These are phyloP conservation scores for Lycia hirtaria DNA, from an alignment of 2,888 invertebrate species.

Conservation along the genomic window DNA sequence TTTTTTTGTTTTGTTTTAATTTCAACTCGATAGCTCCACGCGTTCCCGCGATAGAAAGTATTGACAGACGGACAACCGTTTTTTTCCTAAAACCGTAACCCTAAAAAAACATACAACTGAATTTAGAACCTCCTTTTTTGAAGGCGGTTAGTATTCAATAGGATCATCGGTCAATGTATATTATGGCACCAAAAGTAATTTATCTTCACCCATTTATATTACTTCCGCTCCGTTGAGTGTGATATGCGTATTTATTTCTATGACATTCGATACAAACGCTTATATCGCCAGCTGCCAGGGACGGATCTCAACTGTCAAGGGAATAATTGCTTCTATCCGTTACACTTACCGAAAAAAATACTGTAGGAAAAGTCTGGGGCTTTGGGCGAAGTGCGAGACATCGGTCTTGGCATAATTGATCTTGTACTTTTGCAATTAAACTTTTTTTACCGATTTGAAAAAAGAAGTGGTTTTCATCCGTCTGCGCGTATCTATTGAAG, in stretches of 20 bases:
- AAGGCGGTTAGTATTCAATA: too few relatives aligned
- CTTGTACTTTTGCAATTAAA: too few relatives aligned
- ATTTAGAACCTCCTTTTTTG: too few relatives aligned
- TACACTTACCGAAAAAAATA: constrained; percentile 25
- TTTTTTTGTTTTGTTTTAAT: too few relatives aligned
- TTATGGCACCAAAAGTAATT: constrained; percentile 7
- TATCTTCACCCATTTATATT: constrained; percentile 5
- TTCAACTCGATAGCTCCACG: too few relatives aligned
- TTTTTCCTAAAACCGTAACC: too few relatives aligned
- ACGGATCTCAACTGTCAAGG: constrained; percentile 22
- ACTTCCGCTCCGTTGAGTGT: constrained; percentile 13
- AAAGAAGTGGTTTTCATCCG: too few relatives aligned
- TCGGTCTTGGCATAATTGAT: background rate
- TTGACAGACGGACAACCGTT: too few relatives aligned
- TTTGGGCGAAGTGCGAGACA: background rate
- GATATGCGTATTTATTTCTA: background rate
- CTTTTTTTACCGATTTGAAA: too few relatives aligned
- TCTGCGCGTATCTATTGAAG: too few relatives aligned
- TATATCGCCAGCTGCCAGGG: constrained; percentile 28
- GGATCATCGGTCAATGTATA: background rate
- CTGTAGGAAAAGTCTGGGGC: constrained; percentile 22
- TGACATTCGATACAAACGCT: constrained; percentile 17
- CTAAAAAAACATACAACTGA: too few relatives aligned
- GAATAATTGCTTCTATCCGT: constrained; percentile 32
- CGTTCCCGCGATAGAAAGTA: too few relatives aligned